These are phyloP conservation scores for Dendronephthya gigantea DNA, from an alignment of 64 coral and sea anemone species.

Conservation along the genomic window DNA sequence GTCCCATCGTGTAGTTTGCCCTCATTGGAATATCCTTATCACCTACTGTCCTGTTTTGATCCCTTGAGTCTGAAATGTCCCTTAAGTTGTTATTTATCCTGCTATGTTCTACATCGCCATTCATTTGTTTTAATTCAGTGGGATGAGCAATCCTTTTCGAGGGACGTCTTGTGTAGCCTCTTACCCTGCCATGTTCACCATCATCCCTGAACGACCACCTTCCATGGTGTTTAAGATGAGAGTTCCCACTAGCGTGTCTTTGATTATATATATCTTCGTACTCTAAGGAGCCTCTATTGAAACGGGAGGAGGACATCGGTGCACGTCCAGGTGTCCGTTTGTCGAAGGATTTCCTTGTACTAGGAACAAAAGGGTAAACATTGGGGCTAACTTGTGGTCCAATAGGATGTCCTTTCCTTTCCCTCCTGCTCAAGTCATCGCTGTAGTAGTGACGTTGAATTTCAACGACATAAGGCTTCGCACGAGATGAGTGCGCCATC, in stretches of 20 bases:
- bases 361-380: background rate
- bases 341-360: background rate
- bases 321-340: too few species aligned
- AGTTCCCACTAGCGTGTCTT: background rate
- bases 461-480: too few species aligned
- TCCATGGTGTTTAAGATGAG: background rate
- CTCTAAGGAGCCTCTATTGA: background rate
- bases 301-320: too few species aligned
- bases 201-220: background rate
- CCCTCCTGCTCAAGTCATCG: too few species aligned
- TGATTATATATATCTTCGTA: constrained; percentile 5
- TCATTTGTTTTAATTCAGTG: background rate
- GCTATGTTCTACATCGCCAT: background rate
- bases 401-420: background rate
- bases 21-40: background rate
- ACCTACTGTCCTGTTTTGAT: background rate
- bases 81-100: background rate
- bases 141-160: background rate
- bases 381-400: background rate
- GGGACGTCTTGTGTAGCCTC: background rate
- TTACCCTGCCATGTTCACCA: background rate
- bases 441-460: too few species aligned
- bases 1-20: background rate
- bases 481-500: too few species aligned
- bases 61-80: background rate